Conservation (phyloP, 1,140 invertebrate species). For the Cyclina sinensis region DNA sequence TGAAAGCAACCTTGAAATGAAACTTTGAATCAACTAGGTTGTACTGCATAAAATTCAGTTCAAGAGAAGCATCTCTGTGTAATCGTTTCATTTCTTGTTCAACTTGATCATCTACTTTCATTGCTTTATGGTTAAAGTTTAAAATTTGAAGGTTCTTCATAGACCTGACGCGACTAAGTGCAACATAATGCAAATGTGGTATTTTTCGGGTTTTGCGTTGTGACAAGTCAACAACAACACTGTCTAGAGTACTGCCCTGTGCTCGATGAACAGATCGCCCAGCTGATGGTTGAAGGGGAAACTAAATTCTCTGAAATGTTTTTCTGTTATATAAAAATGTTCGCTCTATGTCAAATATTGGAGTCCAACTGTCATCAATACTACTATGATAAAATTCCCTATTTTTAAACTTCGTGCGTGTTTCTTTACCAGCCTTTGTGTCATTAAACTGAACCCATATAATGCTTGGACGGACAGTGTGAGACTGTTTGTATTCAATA, state of each 20-base stretch:
- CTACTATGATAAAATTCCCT: neutral
- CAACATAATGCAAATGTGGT: slow-evolving; percentile 5
- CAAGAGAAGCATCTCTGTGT: neutral
- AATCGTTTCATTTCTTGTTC: slow-evolving; percentile 1
- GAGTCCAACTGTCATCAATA: too few species aligned
- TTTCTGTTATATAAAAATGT: too few species aligned
- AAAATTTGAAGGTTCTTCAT: neutral
- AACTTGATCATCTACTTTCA: slow-evolving; percentile 27
- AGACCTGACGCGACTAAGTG: slow-evolving; percentile 3
- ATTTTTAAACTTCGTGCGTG: neutral
- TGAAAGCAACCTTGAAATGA: slow-evolving; percentile 25
- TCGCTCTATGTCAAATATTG: too few species aligned
- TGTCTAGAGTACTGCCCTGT: too few species aligned
- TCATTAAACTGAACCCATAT: slow-evolving; percentile 65
- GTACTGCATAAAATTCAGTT: slow-evolving; percentile 13
- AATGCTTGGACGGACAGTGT: neutral
- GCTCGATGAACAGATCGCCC: neutral
- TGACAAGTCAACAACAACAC: neutral
- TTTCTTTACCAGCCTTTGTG: slow-evolving; percentile 30
- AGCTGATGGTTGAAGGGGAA: neutral
- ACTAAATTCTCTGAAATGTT: too few species aligned
- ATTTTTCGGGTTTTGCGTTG: slow-evolving; percentile 7
- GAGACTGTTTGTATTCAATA: slow-evolving; percentile 57
- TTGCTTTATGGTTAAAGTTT: slow-evolving; percentile 6
- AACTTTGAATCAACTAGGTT: neutral